Conservation (phyloP, 2,888 invertebrate genomes). For the Ornithoptera priamus region DNA sequence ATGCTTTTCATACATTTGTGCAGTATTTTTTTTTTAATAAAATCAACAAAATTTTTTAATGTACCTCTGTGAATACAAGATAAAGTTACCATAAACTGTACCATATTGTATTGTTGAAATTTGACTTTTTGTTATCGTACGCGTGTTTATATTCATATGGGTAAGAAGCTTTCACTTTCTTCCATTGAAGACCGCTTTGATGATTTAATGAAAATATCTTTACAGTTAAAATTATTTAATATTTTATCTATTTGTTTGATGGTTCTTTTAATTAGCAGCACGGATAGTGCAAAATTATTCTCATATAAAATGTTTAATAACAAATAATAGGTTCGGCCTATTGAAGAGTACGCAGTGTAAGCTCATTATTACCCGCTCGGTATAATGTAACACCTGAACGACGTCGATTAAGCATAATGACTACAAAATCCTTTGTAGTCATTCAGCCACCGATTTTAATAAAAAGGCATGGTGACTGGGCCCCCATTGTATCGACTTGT, state of each 20-base stretch:
- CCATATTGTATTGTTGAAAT: no score
- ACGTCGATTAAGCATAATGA: slow-evolving; percentile 70
- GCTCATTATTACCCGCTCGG: slow-evolving; percentile 58
- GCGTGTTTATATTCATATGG: no score
- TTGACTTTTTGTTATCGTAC: no score
- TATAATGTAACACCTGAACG: slow-evolving; percentile 75
- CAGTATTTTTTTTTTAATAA: no score
- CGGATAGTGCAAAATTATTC: neutral
- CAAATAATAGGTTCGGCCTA: slow-evolving; percentile 11
- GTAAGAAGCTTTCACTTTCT: no score
- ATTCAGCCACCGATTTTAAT: slow-evolving; percentile 73
- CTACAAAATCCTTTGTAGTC: slow-evolving; percentile 68
- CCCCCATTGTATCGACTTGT: slow-evolving; percentile 65
- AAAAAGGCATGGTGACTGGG: slow-evolving; percentile 70
- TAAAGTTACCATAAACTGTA: no score
- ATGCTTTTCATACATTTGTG: no score
- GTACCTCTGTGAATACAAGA: no score
- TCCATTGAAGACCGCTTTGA: no score
- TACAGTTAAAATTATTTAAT: no score
- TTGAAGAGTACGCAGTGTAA: slow-evolving; percentile 37
- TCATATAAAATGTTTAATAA: slow-evolving; percentile 11
- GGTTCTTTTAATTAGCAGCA: neutral
- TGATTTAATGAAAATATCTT: no score
- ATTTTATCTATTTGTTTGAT: neutral
- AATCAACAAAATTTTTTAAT: no score